Evolutionary conservation across 2,888 invertebrate genomes (phyloP).

Genomic region (Mythimna ferrago): DNA sequence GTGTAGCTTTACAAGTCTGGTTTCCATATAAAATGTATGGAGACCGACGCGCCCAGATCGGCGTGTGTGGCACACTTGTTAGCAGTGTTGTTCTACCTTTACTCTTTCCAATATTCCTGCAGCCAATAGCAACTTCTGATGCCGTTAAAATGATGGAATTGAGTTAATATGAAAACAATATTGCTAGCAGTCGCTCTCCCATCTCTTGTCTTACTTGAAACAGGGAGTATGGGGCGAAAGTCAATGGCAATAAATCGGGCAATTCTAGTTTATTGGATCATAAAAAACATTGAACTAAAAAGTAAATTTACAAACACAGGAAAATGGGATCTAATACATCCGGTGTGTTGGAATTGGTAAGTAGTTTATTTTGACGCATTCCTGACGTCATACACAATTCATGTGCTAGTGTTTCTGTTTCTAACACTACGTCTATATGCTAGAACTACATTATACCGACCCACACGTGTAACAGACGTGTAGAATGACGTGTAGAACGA

Average conservation of each 20-base stretch:
- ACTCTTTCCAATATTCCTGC: too few species aligned
- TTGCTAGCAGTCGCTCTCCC: neutral
- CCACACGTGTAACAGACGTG: too few species aligned
- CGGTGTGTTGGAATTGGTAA: constrained; percentile 26
- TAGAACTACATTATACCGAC: too few species aligned
- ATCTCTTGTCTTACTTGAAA: neutral
- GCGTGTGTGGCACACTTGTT: too few species aligned
- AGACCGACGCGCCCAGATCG: too few species aligned
- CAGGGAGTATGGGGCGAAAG: neutral
- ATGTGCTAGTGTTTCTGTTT: constrained; percentile 14
- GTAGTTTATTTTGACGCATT: constrained; percentile 37
- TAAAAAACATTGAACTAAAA: constrained; percentile 30
- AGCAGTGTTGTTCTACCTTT: too few species aligned
- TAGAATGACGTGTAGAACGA: too few species aligned
- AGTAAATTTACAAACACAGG: constrained; percentile 27
- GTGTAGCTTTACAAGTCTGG: too few species aligned
- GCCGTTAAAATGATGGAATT: neutral
- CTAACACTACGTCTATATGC: constrained; percentile 11
- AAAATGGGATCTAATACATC: constrained; percentile 29
- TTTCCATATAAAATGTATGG: too few species aligned
- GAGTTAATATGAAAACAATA: neutral
- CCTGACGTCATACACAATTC: constrained; percentile 39
- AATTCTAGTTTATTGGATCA: constrained; percentile 18
- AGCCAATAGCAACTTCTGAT: neutral
- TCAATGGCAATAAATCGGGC: constrained; percentile 12